phyloP scores from a whole-genome alignment of 2,797 vertebrate species.

The Gastrophryne carolinensis region DNA sequence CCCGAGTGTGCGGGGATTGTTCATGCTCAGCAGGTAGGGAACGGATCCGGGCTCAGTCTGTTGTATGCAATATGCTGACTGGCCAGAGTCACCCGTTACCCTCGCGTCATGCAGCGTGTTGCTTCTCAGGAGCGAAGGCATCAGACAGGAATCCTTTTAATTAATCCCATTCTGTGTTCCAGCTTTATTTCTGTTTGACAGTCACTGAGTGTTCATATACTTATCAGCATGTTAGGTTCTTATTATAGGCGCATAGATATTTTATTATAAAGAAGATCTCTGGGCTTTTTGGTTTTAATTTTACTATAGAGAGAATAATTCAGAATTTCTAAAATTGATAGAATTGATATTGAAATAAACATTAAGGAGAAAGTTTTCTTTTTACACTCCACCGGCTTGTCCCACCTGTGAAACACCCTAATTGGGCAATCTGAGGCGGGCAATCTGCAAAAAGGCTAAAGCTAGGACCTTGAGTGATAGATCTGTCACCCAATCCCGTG shows the following conservation, averaged over 20 bases:
- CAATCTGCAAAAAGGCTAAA: too few relatives aligned
- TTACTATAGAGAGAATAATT: too few relatives aligned
- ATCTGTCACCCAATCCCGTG: too few relatives aligned
- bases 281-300: too few relatives aligned
- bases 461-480: too few relatives aligned
- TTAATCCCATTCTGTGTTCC: constrained; percentile 61
- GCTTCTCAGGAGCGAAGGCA: constrained; percentile 58
- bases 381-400: too few relatives aligned
- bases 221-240: neutral
- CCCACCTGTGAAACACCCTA: too few relatives aligned
- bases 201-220: neutral
- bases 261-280: neutral
- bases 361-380: too few relatives aligned
- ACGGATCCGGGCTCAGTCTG: constrained; percentile 61
- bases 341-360: too few relatives aligned
- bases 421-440: too few relatives aligned
- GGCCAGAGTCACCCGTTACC: constrained; percentile 65
- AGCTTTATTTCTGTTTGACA: constrained; percentile 35
- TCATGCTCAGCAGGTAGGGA: constrained; percentile 71
- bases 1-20: constrained; percentile 69
- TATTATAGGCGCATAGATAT: neutral
- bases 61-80: constrained; percentile 62
- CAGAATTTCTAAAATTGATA: too few relatives aligned
- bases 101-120: constrained; percentile 62
- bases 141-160: constrained; percentile 51